Evolutionary conservation across 2,797 vertebrate genomes (phyloP).

Genomic region (Eutrigla gurnardus): DNA sequence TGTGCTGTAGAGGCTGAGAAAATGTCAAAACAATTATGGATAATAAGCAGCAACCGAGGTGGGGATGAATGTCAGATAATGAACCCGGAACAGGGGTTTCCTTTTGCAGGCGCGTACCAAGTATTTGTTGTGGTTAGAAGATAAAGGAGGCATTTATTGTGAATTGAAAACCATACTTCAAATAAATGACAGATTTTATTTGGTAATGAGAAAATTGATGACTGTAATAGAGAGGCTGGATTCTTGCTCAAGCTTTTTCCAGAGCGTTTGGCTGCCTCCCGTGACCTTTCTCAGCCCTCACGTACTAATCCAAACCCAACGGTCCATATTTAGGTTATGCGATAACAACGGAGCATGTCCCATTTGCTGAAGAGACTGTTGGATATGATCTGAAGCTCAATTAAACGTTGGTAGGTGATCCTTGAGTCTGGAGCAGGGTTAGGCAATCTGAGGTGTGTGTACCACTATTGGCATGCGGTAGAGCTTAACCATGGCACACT

Average conservation of each 20-base stretch:
- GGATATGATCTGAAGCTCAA: not conserved
- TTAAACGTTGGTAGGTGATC: not conserved
- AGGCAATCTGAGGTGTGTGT: too few species aligned
- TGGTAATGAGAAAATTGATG: not conserved
- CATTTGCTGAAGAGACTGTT: not conserved
- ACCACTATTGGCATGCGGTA: too few species aligned
- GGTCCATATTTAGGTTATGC: not conserved
- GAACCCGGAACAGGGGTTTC: not conserved
- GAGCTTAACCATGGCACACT: too few species aligned
- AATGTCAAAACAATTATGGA: slow-evolving; percentile 60
- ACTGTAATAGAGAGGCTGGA: not conserved
- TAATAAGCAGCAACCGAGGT: slow-evolving; percentile 5
- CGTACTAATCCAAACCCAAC: too few species aligned
- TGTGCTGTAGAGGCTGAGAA: slow-evolving; percentile 17
- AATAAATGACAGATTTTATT: not conserved
- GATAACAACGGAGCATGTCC: not conserved
- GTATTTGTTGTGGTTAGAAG: not conserved
- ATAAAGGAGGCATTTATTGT: not conserved
- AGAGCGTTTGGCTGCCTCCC: too few species aligned
- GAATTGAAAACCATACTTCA: slow-evolving; percentile 9
- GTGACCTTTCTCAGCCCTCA: too few species aligned
- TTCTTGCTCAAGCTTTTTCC: not conserved
- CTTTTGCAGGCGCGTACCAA: not conserved
- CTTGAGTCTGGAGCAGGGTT: not conserved
- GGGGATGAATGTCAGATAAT: slow-evolving; percentile 33